Evolutionary conservation across 2,888 invertebrate species (phyloP).

Genomic region (Acleris laterana): DNA sequence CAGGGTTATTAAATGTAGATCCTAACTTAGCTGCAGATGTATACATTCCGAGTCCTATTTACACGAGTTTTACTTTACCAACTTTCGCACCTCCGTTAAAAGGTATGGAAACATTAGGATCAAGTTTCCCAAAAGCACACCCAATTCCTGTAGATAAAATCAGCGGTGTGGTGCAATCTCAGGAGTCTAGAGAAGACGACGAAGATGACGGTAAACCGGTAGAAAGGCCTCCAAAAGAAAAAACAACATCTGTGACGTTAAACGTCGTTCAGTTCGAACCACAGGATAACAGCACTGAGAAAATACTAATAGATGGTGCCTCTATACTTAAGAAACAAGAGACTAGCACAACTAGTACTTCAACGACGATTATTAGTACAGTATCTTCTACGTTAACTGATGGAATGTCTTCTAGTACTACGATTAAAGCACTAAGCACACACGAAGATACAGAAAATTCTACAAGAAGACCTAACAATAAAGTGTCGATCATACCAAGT

Average conservation of each 20-base stretch:
- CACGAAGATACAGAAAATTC: constrained; percentile 59
- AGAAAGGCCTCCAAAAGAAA: constrained; percentile 77
- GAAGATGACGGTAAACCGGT: constrained; percentile 73
- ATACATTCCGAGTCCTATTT: constrained; percentile 79
- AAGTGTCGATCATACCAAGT: constrained; percentile 76
- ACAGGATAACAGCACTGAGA: constrained; percentile 68
- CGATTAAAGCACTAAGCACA: constrained; percentile 39
- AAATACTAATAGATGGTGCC: constrained; percentile 73
- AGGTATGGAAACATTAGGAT: constrained; percentile 86
- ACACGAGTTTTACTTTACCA: constrained; percentile 88
- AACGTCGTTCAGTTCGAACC: constrained; percentile 70
- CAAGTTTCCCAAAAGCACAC: constrained; percentile 86
- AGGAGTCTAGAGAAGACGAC: constrained; percentile 51
- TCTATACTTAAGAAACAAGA: constrained; percentile 75
- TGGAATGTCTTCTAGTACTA: constrained; percentile 26
- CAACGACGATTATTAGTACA: constrained; percentile 40
- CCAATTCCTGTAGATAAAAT: constrained; percentile 88
- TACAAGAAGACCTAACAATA: constrained; percentile 74
- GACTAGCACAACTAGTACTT: constrained; percentile 44
- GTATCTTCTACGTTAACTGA: constrained; percentile 37
- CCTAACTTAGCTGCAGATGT: constrained; percentile 66
- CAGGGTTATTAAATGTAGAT: constrained; percentile 61
- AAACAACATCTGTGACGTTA: constrained; percentile 71
- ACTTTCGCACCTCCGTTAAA: constrained; percentile 85
- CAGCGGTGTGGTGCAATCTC: constrained; percentile 69